These are phyloP conservation scores for Drosophila cardini DNA, from an alignment of 1,140 invertebrate genomes.

Conservation along the genomic window DNA sequence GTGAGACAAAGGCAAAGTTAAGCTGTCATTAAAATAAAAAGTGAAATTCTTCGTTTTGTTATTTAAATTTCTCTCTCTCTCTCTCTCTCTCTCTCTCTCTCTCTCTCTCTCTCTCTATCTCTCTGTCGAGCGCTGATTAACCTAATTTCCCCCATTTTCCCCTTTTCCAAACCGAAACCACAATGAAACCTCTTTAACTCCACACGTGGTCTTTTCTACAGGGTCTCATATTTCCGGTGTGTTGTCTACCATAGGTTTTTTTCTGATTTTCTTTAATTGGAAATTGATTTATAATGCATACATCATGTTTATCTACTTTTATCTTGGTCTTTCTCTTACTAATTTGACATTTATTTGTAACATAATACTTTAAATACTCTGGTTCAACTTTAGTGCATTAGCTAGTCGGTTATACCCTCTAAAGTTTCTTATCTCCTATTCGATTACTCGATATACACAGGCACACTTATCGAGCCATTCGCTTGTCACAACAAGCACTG, in stretches of 20 bases:
- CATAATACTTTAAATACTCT: constrained; percentile 34
- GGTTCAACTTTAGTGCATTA: not conserved
- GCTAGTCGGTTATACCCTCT: constrained; percentile 30
- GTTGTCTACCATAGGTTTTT: constrained; percentile 3
- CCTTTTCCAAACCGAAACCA: constrained; percentile 46
- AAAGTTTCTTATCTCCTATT: constrained; percentile 30
- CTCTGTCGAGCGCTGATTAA: constrained; percentile 56
- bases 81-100: no score
- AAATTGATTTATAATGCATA: constrained; percentile 55
- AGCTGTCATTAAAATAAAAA: constrained; percentile 27
- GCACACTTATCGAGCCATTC: constrained; percentile 26
- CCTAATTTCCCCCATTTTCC: constrained; percentile 45
- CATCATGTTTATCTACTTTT: constrained; percentile 36
- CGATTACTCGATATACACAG: constrained; percentile 36
- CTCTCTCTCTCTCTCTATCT: constrained; percentile 67
- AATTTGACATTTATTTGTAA: constrained; percentile 66
- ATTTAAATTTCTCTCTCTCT: constrained; percentile 61
- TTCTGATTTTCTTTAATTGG: constrained; percentile 39
- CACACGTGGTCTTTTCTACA: constrained; percentile 32
- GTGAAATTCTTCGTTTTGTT: constrained; percentile 58
- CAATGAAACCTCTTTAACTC: constrained; percentile 48
- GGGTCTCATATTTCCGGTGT: constrained; percentile 60
- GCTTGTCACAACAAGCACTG: constrained; percentile 63
- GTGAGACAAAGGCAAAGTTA: not conserved
- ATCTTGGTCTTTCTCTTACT: constrained; percentile 31